Base-by-base conservation (phyloP, 2,113 vertebrate genomes). In the Trichechus manatus region DNA sequence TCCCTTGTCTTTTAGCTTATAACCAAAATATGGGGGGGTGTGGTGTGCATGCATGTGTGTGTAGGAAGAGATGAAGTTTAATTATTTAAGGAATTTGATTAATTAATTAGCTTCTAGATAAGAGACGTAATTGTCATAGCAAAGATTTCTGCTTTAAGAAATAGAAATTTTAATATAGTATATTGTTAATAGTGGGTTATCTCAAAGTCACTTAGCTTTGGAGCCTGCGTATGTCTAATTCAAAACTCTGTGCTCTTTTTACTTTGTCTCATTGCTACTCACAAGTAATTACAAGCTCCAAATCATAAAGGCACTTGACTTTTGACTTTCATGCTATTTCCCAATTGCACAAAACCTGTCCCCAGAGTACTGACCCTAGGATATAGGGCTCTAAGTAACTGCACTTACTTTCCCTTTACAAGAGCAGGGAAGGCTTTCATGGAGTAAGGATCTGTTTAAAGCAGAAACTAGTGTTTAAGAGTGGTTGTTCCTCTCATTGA, bases 311-410 rank as follows among this genome's bases (percentile, higher is more conserved):
- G 31, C 80, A 70, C 70, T 64, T 95, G 93, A 29, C 78, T 80
- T 94, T 93, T 77, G 42, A 27, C 13, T 93, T 89, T 78, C 93
- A 87, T 95, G n/a, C 82, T 91, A 0, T 94, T 91, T 87, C 63
- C 81, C 70, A 89, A 1, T 19, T 89, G 63, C 31, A 39, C 56
- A 72, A 72, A 56, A 33, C 42, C 64, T 91, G 66, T 13, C 92
- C 86, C 87, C 56, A 89, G 88, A 85, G 89, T 66, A 93, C 64
- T 97, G 94, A 93, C 86, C 50, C n/a, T 29, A 78, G 75, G 82
- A 91, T 11, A n/a, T 6, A 59, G 75, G 53, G 64, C 59, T 93
- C 70, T 94, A 74, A 92, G 86, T 95, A 75, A 59, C 50, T 85
- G 61, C 89, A 39, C 85, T 91, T 50, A 68, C n/a, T 93, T 96